Base-by-base conservation (phyloP, 2,113 vertebrate genomes). In the Andinoacara biseriatus region DNA sequence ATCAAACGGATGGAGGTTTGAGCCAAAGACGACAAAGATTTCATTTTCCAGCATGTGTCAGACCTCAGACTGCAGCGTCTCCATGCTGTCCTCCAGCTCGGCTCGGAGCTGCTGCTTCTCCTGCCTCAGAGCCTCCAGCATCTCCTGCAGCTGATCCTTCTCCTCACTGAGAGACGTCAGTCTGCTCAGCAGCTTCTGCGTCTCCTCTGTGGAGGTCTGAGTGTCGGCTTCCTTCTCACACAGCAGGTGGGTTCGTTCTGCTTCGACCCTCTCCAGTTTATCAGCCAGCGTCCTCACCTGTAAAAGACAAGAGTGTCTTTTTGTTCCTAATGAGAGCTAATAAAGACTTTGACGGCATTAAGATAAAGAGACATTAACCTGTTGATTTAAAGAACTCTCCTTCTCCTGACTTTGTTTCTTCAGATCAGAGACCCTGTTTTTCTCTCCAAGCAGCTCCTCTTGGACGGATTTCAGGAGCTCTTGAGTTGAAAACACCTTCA, bases 71-170 rank as follows among this genome's bases (percentile, higher is more conserved):
- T n/a, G n/a, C n/a, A n/a, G n/a, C n/a, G n/a, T 65, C 26, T 81
- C 77, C 43, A 49, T 82, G 62, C n/a, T 58, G 56, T 33, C 31
- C 18, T 80, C 87, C 59, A 81, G 75, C 6, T 11, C 79, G 3
- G 31, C 31, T 7, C 31, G 6, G 31, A 33, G 31, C 74, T 89
- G 85, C 52, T 24, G 24, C 31, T 79, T 93, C 77, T 95, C 90
- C 67, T 69, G 67, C 10, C 61, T 77, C 54, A 89, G 74, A 2
- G 6, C 76, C 58, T 92, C 78, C 75, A 93, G 82, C 0, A 24
- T 58, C 79, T 89, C 85, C 74, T 78, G 85, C 46, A 91, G 88
- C 84, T 87, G 60, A 40, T 92, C 78, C 46, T 81, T 72, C 22
- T 94, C 92, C 74, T 91, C 86, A 11, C 58, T 62, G 58, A 93